Conservation (phyloP, 2,797 vertebrate species). For the Cyprinodon diabolis region DNA sequence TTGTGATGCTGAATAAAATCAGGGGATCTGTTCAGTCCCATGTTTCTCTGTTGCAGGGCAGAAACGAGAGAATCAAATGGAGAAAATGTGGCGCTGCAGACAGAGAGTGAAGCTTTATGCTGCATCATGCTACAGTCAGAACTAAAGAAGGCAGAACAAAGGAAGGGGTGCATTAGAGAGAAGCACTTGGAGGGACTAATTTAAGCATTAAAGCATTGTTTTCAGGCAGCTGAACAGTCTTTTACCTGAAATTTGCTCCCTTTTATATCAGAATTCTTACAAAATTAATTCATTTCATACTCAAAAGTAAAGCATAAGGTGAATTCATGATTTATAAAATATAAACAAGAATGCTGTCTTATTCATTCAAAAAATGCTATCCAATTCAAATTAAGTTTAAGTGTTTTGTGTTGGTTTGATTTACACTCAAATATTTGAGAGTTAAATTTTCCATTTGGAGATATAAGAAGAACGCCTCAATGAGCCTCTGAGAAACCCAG, state of each 20-base stretch:
- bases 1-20: slow-evolving; percentile 51
- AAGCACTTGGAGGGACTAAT: not conserved
- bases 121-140: slow-evolving; percentile 49
- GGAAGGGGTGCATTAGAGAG: not conserved
- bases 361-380: not conserved
- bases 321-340: too few relatives aligned
- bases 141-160: slow-evolving; percentile 6
- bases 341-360: not conserved
- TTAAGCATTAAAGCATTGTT: slow-evolving; percentile 40
- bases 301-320: not conserved
- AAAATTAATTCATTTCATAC: slow-evolving; percentile 30
- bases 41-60: slow-evolving; percentile 65
- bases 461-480: not conserved
- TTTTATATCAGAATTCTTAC: slow-evolving; percentile 3
- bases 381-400: not conserved
- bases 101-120: slow-evolving; percentile 43
- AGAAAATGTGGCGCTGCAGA: slow-evolving; percentile 8
- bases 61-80: slow-evolving; percentile 28
- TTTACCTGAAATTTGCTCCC: not conserved
- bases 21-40: slow-evolving; percentile 33
- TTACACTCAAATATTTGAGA: not conserved
- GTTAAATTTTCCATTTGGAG: not conserved
- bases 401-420: not conserved
- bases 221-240: slow-evolving; percentile 20
- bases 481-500: not conserved